Percentiles rank a stretch among this genome's conserved stretches.
These are phyloP conservation scores for Drosophila ustulata DNA, from an alignment of 2,888 invertebrate genomes.

Conservation along the genomic window DNA sequence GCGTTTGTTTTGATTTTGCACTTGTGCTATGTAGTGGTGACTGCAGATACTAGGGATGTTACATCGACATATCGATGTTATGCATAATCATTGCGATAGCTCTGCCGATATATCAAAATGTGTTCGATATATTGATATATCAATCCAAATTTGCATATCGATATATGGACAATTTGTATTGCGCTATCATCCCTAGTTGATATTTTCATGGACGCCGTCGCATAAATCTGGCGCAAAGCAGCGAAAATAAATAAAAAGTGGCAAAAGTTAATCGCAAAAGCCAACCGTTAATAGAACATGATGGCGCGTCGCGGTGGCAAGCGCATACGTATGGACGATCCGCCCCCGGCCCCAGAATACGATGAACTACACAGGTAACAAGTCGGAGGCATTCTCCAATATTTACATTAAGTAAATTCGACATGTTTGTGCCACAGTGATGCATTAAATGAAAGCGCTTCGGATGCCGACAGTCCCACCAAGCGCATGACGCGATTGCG, in stretches of 20 bases:
- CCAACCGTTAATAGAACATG: slow-evolving; percentile 54
- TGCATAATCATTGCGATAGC: neutral
- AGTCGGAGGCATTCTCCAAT: neutral
- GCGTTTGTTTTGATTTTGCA: slow-evolving; percentile 22
- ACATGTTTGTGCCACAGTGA: slow-evolving; percentile 65
- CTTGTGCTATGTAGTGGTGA: neutral
- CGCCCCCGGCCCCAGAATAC: slow-evolving; percentile 91
- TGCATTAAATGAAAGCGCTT: slow-evolving; percentile 82
- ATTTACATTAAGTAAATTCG: neutral
- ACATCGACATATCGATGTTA: neutral
- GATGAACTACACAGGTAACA: slow-evolving; percentile 86
- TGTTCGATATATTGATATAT: too few relatives aligned
- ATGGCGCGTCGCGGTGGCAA: slow-evolving; percentile 95
- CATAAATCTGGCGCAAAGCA: neutral
- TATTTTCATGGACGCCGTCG: slow-evolving; percentile 25
- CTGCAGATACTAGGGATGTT: neutral
- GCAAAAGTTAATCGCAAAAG: neutral
- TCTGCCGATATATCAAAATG: neutral
- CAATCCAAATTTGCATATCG: neutral
- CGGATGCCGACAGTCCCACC: slow-evolving; percentile 87
- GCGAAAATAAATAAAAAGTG: neutral
- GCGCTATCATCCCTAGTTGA: slow-evolving; percentile 41
- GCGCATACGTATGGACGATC: slow-evolving; percentile 96
- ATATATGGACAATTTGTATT: neutral
- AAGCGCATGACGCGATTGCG: slow-evolving; percentile 89